Base-by-base conservation (phyloP, 2,797 vertebrate genomes). In the Artibeus jamaicensis region DNA sequence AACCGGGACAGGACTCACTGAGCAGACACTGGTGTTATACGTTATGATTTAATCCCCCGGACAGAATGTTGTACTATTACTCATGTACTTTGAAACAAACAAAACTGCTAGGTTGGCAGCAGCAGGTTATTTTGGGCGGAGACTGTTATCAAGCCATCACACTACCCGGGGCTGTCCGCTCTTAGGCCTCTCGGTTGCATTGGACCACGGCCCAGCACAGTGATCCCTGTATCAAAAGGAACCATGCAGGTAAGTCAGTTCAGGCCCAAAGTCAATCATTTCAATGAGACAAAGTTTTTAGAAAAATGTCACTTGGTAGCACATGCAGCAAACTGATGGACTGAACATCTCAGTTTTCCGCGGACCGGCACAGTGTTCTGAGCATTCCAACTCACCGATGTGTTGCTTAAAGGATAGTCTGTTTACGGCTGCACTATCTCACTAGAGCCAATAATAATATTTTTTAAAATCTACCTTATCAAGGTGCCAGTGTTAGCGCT, bases 1-100 rank as follows among this genome's bases (percentile, higher is more conserved):
- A 94, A 70, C 8, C 26, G 4, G 16, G 50, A 46, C 10, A 85
- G 21, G 53, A 19, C 59, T 48, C 76, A 96, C 21, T 48, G 83
- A 96, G 42, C 0, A 86, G 32, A 89, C 88, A 89, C 93, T 77
- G 6, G 9, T 74, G 16, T 5, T 0, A 97, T 77, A 88, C 29
- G 83, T 95, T 1, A 89, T n/a, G 10, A 92, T 88, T 97, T 95
- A 96, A 94, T 62, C 97, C n/a, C 24, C 5, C 57, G 86, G 68
- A 67, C 29, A 93, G 91, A 98, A 97, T 90, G n/a, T 77, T 91
- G 6, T 50, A 55, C 70, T 48, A 91, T 93, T 50, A 55, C 70
- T 97, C 59, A 86, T 9, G 50, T 24, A 83, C 67, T 94, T 73
- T 96, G 44, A 91, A 93, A 96, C 57, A 70, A 46, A 6, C 42